A percentile compares a stretch with the other conserved stretches of the same genome.
phyloP scores from a whole-genome alignment of 2,888 invertebrate genomes.

The Seladonia tumulorum region DNA sequence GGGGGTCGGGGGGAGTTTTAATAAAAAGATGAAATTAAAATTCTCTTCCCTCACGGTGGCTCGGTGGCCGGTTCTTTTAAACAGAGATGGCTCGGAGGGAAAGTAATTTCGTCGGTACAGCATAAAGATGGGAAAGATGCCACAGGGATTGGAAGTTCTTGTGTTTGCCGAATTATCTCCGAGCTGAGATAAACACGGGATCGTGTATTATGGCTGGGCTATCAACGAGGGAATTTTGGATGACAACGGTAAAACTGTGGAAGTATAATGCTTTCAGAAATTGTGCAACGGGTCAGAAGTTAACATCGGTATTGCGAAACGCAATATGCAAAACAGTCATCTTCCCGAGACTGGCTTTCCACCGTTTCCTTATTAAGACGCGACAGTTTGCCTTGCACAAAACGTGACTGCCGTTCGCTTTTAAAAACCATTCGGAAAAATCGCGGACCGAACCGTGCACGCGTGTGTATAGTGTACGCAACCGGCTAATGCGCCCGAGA shows the following conservation, averaged over 20 bases:
- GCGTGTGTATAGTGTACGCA: neutral
- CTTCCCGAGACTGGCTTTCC: neutral
- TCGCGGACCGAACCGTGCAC: neutral
- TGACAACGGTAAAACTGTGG: neutral
- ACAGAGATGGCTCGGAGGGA: neutral
- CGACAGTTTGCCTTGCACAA: neutral
- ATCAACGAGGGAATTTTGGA: neutral
- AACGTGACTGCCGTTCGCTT: neutral
- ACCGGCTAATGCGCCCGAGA: neutral
- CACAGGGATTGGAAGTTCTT: constrained; percentile 1
- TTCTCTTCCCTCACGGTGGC: neutral
- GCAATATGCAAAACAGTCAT: neutral
- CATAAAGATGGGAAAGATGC: neutral
- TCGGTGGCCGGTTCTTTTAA: neutral
- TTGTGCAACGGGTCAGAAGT: neutral
- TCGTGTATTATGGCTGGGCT: neutral
- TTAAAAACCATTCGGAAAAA: neutral
- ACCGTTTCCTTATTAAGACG: neutral
- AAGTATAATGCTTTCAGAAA: neutral
- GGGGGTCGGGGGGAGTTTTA: neutral
- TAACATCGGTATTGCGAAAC: neutral
- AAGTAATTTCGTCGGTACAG: neutral
- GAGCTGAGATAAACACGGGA: neutral
- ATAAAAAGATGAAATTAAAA: constrained; percentile 4
- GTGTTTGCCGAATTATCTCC: neutral